A percentile compares a stretch with the other conserved stretches of the same genome.
These are phyloP conservation scores for Idaea dimidiata DNA, from an alignment of 2,888 invertebrate species.

Conservation along the genomic window DNA sequence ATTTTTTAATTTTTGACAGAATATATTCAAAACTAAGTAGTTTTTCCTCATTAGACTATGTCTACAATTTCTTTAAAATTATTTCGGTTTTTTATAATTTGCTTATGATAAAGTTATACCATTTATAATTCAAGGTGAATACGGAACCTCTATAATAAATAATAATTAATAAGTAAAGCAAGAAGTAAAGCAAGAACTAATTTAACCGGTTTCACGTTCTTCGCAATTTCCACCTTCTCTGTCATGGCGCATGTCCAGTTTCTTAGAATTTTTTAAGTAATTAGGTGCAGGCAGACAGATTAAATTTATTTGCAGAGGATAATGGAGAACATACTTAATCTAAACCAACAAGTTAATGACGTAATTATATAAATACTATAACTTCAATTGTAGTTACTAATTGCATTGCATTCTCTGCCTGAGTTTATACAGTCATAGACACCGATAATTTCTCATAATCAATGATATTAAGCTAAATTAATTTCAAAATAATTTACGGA, in stretches of 20 bases:
- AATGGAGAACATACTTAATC: not conserved
- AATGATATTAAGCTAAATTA: too few relatives aligned
- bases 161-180: too few relatives aligned
- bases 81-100: too few relatives aligned
- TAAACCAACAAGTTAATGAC: not conserved
- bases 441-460: too few relatives aligned
- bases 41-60: too few relatives aligned
- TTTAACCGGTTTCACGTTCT: conserved; percentile 23
- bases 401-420: not conserved
- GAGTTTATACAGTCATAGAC: too few relatives aligned
- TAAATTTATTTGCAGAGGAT: not conserved
- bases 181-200: conserved; percentile 9
- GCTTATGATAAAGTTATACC: not conserved
- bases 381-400: not conserved
- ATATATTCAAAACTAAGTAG: too few relatives aligned
- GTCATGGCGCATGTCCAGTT: conserved; percentile 21
- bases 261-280: conserved; percentile 17
- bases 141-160: too few relatives aligned
- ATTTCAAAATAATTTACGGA: too few relatives aligned
- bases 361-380: not conserved
- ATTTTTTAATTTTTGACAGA: too few relatives aligned
- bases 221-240: conserved; percentile 25
- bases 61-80: too few relatives aligned
- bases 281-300: not conserved
- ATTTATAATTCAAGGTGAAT: not conserved